A percentile compares a stretch with the other conserved stretches of the same genome.
These are phyloP conservation scores for Eupeodes latifasciatus DNA, from an alignment of 2,888 invertebrate species.

Conservation along the genomic window DNA sequence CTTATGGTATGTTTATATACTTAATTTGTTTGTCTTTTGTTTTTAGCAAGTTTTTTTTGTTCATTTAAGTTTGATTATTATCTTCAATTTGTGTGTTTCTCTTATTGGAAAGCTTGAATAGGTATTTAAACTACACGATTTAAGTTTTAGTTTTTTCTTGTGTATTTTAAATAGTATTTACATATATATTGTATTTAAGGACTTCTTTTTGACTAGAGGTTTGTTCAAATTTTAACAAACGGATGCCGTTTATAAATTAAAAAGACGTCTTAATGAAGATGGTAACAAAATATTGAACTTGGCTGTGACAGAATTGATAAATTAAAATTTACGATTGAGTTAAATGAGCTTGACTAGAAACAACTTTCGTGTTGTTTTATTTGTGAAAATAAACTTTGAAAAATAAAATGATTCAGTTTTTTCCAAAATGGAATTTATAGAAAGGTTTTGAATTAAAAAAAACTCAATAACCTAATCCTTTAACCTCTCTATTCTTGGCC, in stretches of 20 bases:
- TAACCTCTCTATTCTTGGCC: too few species aligned
- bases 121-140: neutral
- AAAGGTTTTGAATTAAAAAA: too few species aligned
- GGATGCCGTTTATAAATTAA: neutral
- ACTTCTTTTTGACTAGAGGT: neutral
- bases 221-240: neutral
- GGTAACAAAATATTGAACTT: too few species aligned
- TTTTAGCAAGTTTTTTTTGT: neutral
- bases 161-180: conserved; percentile 3
- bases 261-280: too few species aligned
- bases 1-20: neutral
- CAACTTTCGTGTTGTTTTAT: too few species aligned
- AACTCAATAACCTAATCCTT: too few species aligned
- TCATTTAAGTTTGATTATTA: conserved; percentile 26
- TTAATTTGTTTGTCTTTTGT: neutral
- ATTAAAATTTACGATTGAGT: too few species aligned
- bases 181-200: neutral
- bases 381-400: too few species aligned
- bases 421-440: too few species aligned
- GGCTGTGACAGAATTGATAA: too few species aligned
- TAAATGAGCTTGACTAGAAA: too few species aligned
- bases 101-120: conserved; percentile 35
- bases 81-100: neutral
- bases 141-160: conserved; percentile 10
- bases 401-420: too few species aligned